These are phyloP conservation scores for Malurus alboscapulatus DNA, from an alignment of 2,113 vertebrate genomes.

Conservation along the genomic window DNA sequence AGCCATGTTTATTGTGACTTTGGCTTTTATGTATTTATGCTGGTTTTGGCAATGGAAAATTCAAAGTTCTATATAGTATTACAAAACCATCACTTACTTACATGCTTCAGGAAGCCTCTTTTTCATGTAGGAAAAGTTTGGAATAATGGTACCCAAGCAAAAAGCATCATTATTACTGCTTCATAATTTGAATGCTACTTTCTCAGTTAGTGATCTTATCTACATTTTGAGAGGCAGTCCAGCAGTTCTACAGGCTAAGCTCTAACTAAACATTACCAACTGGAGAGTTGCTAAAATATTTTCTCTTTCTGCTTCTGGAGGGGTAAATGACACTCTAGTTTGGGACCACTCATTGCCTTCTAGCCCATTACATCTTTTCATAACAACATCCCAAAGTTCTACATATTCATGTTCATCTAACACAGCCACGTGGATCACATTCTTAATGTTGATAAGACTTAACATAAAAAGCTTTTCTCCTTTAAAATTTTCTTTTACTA, in stretches of 20 bases:
- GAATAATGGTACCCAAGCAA: not conserved
- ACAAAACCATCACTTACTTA: not conserved
- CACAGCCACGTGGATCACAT: not conserved
- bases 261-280: not conserved
- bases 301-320: not conserved
- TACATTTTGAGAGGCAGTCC: not conserved
- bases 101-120: not conserved
- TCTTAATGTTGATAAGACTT: not conserved
- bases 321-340: not conserved
- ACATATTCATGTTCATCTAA: not conserved
- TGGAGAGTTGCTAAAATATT: not conserved
- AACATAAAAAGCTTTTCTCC: not conserved
- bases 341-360: not conserved
- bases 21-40: not conserved
- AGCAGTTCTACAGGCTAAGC: not conserved
- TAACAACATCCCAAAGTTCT: not conserved
- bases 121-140: not conserved
- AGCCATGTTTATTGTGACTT: not conserved
- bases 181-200: not conserved
- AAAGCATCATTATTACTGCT: not conserved
- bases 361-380: not conserved
- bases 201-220: not conserved
- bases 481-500: not conserved
- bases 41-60: not conserved
- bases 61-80: not conserved